Evolutionary conservation across 2,113 vertebrate genomes (phyloP), one percentile per base, ranked within the genome.

Genomic region (Phalacrocorax aristotelis): DNA sequence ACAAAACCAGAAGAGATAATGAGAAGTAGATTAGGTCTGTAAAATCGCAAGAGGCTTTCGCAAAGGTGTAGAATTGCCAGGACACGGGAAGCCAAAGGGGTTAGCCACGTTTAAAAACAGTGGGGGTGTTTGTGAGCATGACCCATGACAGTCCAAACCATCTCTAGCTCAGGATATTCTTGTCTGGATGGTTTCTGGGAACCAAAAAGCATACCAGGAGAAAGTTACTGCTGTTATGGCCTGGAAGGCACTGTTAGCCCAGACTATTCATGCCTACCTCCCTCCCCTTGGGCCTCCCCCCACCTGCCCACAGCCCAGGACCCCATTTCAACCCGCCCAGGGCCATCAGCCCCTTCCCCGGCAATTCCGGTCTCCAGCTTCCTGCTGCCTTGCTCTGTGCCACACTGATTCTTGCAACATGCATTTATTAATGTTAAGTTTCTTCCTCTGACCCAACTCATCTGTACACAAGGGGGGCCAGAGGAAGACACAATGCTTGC

Each of bases 401-500:
- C 54, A 34, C 49, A 19, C 11, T 3, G 4, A 58, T 34, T 78
- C 54, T 55, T 90, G 29, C 7, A 42, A 10, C 8, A 3, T 49
- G 60, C 11, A 44, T 85, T 44, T 65, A 60, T 17, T 69, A 60
- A 75, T 13, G 20, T 9, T 27, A 61, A 34, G 6, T 44, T 93
- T 52, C 20, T 72, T 80, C 13, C 70, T 48, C 61, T 57, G 22
- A 80, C 18, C 9, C 65, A 77, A 15, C 22, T 82, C 48, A 23
- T 3, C 36, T 38, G 13, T 11, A 42, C n/a, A 75, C 51, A 66
- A 80, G 20, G 16, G 4, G 4, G 10, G 6, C 49, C 34, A 74
- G 22, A 55, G 17, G 19, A 69, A 4, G 29, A 48, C 0, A 0
- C 0, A 1, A 40, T 62, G 19, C 8, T 46, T 65, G 21, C 25